A percentile compares a stretch with the other conserved stretches of the same genome.
Conservation (phyloP, 1,140 invertebrate genomes). For the Popillia japonica region DNA sequence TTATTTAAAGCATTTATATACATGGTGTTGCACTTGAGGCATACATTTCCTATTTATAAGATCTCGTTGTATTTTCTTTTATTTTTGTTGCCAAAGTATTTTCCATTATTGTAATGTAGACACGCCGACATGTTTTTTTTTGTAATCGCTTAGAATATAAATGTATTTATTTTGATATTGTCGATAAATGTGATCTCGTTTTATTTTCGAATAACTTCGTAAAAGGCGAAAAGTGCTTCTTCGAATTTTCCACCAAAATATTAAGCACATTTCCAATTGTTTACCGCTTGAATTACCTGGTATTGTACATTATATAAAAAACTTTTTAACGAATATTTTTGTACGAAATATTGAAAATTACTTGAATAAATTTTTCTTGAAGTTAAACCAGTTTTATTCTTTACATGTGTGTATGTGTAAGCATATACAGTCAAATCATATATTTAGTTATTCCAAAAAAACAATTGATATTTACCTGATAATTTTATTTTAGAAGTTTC, state of each 20-base stretch:
- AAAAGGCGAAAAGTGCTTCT: not conserved
- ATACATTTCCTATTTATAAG: constrained; percentile 41
- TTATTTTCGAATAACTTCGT: constrained; percentile 19
- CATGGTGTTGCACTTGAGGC: constrained; percentile 24
- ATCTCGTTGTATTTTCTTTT: constrained; percentile 36
- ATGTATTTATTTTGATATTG: constrained; percentile 38
- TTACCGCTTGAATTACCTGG: constrained; percentile 28
- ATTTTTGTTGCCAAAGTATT: constrained; percentile 42
- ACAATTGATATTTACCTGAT: no score
- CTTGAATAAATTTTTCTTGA: constrained; percentile 41
- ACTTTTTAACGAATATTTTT: constrained; percentile 49
- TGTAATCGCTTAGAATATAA: constrained; percentile 35
- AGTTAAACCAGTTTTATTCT: constrained; percentile 12
- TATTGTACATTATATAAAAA: constrained; percentile 47
- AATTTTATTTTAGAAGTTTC: no score
- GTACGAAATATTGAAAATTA: constrained; percentile 46
- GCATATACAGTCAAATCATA: no score
- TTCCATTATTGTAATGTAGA: constrained; percentile 20
- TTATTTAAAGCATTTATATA: constrained; percentile 31
- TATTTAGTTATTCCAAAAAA: no score
- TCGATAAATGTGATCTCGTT: constrained; percentile 30
- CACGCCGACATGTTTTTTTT: not conserved
- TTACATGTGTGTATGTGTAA: not conserved
- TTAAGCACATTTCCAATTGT: constrained; percentile 19
- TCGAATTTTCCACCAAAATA: not conserved